Evolutionary conservation across 2,113 vertebrate species (phyloP), one percentile per base, ranked within the genome.

Genomic region (Urocynchramus pylzowi): DNA sequence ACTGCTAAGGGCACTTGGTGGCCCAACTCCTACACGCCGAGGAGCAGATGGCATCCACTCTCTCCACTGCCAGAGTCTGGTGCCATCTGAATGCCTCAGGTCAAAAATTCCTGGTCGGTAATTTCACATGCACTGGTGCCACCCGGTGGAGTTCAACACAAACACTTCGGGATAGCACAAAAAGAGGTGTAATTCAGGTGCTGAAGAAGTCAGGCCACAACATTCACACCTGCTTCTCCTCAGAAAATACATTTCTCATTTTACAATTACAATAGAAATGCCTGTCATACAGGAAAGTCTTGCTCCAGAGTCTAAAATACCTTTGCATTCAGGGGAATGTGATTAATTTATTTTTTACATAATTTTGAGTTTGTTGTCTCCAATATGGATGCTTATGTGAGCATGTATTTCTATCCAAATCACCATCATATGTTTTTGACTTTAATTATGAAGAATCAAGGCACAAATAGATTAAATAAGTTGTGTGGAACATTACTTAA

Each of bases 11-110:
- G 31, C 42, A 19, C 47, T 42, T 17, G 37, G 17, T 53, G 65
- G 31, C 31, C 41, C 37, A 74, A 23, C 6, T 30, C 39, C 20
- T n/a, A 9, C 21, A 7, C 26, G 1, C 11, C 16, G 64, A 70
- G 27, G 45, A 60, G 10, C 0, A 2, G n/a, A 23, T 3, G 4
- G 27, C 41, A 82, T 11, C 53, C 21, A 4, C 31, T 63, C 11
- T 37, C 76, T 33, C 28, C 47, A 6, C 35, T 12, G 1, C 17
- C 28, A 4, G 35, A 45, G 7, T 10, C 47, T 49, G 56, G n/a
- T 10, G n/a, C 2, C 2, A 3, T 4, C 11, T 22, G n/a, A 49
- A 4, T 35, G 17, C 13, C 1, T 3, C 31, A 50, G 64, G 85
- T 31, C 69, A 81, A 90, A 78, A 91, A 87, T 37, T 67, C n/a